phyloP scores from a whole-genome alignment of 2,888 invertebrate species.

The Apotomis capreana region DNA sequence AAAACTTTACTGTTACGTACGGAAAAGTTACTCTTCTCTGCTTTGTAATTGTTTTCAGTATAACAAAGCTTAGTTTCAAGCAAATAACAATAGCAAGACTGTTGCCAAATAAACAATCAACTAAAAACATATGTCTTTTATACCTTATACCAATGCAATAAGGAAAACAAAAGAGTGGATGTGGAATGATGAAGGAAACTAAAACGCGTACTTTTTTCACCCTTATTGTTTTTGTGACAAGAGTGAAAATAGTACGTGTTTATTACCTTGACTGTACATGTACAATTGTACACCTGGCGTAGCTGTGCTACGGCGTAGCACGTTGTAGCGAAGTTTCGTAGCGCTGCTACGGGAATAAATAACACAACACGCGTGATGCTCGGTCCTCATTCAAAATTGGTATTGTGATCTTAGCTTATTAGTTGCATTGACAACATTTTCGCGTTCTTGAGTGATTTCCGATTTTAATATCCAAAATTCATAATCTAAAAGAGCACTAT shows the following conservation, averaged over 20 bases:
- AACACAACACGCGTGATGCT: constrained; percentile 1
- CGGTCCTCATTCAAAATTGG: background rate
- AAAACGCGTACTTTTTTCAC: no score
- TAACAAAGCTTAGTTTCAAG: constrained; percentile 15
- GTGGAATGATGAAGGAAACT: no score
- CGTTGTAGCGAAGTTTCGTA: constrained; percentile 24
- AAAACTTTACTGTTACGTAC: background rate
- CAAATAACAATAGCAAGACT: constrained; percentile 24
- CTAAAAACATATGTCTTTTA: no score
- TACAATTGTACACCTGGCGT: constrained; percentile 20
- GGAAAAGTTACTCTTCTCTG: constrained; percentile 7
- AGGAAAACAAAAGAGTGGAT: no score
- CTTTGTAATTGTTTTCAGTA: constrained; percentile 19
- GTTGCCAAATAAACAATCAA: constrained; percentile 4
- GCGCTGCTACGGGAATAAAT: constrained; percentile 14
- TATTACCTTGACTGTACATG: no score
- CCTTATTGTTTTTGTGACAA: no score
- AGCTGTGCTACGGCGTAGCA: constrained; percentile 24
- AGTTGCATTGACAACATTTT: no score
- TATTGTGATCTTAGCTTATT: background rate
- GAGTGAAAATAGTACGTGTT: no score
- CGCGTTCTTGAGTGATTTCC: no score
- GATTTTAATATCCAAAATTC: background rate
- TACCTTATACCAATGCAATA: no score
- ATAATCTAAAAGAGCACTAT: background rate